Percentiles rank a stretch among this genome's conserved stretches.
phyloP scores from a whole-genome alignment of 2,113 vertebrate genomes.

The Talpa occidentalis region DNA sequence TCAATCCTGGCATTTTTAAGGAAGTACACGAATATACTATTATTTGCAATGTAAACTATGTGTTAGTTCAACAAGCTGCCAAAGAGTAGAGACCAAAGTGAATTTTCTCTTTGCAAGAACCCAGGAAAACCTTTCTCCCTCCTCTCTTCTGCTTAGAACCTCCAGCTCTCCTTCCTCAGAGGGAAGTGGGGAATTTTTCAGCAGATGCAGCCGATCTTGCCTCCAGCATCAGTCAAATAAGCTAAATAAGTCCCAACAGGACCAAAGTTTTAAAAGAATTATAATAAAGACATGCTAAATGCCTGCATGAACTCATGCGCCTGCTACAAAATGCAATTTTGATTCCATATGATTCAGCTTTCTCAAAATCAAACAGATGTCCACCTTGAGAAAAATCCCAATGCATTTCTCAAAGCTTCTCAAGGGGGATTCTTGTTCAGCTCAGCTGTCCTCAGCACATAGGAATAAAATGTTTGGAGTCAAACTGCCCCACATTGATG shows the following conservation, averaged over 20 bases:
- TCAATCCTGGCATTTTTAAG: background rate
- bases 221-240: background rate
- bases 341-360: background rate
- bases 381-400: background rate
- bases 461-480: background rate
- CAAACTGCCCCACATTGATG: background rate
- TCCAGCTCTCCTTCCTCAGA: background rate
- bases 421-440: background rate
- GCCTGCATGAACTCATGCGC: background rate
- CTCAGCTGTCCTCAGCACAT: background rate
- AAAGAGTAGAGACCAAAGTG: background rate
- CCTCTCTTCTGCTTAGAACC: background rate
- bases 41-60: background rate
- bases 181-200: background rate
- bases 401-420: background rate
- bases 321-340: background rate
- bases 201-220: too few species aligned
- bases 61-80: background rate
- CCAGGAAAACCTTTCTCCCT: background rate
- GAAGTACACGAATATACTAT: background rate
- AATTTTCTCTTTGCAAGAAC: background rate
- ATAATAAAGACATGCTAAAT: background rate
- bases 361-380: background rate
- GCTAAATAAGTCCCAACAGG: background rate
- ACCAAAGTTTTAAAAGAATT: background rate